These are phyloP conservation scores for Parapsyche elsis DNA, from an alignment of 1,140 invertebrate species.

Conservation along the genomic window DNA sequence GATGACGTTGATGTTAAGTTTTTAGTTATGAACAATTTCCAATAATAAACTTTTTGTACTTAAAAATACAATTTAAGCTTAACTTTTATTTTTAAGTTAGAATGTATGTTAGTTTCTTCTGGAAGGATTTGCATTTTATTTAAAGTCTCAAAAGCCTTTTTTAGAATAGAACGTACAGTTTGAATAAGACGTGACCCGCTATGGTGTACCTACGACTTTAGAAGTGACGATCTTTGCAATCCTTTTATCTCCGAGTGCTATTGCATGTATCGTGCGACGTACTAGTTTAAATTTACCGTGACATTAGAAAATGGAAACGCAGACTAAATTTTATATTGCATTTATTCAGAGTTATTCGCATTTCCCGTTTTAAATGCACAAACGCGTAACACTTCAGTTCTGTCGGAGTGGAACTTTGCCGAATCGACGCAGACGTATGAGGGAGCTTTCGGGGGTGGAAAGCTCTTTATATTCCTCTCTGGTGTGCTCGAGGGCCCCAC, in stretches of 20 bases:
- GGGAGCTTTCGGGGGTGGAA: not conserved
- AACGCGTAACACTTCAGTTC: no score
- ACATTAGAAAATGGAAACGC: not conserved
- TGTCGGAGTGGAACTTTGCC: not conserved
- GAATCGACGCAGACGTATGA: not conserved
- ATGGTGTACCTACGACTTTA: not conserved
- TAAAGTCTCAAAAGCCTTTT: no score
- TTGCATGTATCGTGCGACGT: conserved; percentile 7
- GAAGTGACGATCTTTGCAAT: not conserved
- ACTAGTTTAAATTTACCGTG: not conserved
- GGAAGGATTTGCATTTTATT: no score
- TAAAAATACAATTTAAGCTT: no score
- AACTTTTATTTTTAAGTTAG: no score
- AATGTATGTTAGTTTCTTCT: no score
- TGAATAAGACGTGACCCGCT: no score
- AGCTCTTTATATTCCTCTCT: conserved; percentile 22
- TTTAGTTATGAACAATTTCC: no score
- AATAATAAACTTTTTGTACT: no score
- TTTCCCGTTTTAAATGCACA: no score
- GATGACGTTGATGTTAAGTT: no score
- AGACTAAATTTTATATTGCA: not conserved
- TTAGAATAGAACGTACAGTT: no score
- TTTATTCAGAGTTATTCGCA: not conserved
- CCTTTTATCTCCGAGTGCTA: conserved; percentile 2
- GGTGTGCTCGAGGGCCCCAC: not conserved